Conservation (phyloP, 1,140 invertebrate genomes). For the Pinna nobilis region DNA sequence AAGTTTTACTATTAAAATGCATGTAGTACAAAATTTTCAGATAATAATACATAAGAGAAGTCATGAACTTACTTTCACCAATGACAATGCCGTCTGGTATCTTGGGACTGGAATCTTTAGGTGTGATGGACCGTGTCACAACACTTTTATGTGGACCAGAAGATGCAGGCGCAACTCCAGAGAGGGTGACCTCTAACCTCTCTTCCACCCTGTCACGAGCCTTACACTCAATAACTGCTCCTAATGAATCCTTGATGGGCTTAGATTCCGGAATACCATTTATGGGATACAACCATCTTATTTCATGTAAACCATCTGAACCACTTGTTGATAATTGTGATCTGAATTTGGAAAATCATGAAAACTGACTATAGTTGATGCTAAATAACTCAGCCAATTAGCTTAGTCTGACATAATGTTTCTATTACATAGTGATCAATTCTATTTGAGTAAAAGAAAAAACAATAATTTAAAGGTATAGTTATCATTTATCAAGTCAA, state of each 20-base stretch:
- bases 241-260: slow-evolving; percentile 55
- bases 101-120: slow-evolving; percentile 56
- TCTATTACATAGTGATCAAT: too few relatives aligned
- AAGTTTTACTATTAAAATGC: too few relatives aligned
- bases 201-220: slow-evolving; percentile 65
- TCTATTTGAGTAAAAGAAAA: too few relatives aligned
- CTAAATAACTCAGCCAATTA: too few relatives aligned
- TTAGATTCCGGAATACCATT: slow-evolving; percentile 68
- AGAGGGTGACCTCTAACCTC: slow-evolving; percentile 68
- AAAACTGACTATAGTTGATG: neutral
- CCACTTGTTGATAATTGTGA: slow-evolving; percentile 46
- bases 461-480: too few relatives aligned
- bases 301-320: slow-evolving; percentile 57
- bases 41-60: too few relatives aligned
- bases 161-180: slow-evolving; percentile 63
- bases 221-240: slow-evolving; percentile 61
- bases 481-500: too few relatives aligned
- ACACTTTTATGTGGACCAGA: slow-evolving; percentile 63
- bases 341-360: slow-evolving; percentile 35
- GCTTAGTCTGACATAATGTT: too few relatives aligned
- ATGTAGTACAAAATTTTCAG: too few relatives aligned
- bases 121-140: slow-evolving; percentile 59
- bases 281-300: slow-evolving; percentile 71
- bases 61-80: slow-evolving; percentile 68
- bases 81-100: slow-evolving; percentile 67